These are phyloP conservation scores for Phoebastria nigripes DNA, from an alignment of 2,797 vertebrate genomes.

Conservation along the genomic window DNA sequence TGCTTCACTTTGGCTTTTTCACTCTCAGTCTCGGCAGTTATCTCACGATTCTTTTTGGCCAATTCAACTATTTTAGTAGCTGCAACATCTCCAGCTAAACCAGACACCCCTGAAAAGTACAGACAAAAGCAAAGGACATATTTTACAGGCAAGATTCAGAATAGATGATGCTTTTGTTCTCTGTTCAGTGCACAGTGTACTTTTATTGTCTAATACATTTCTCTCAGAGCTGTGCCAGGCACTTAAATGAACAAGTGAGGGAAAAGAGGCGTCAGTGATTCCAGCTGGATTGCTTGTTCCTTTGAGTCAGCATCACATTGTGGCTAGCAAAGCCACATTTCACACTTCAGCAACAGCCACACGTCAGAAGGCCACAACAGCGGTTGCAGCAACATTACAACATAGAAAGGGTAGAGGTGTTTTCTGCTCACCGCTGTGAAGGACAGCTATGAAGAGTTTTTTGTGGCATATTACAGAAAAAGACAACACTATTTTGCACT, in stretches of 20 bases:
- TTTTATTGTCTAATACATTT: background rate
- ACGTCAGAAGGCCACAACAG: background rate
- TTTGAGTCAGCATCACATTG: background rate
- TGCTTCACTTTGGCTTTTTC: constrained; percentile 84
- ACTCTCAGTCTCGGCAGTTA: constrained; percentile 81
- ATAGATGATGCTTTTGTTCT: background rate
- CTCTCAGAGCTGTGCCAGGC: constrained; percentile 36
- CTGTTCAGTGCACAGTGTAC: background rate
- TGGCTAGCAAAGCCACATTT: background rate
- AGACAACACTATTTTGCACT: background rate
- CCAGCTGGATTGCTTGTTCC: background rate
- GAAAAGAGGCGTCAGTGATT: background rate
- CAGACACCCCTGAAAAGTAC: constrained; percentile 74
- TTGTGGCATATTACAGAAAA: background rate
- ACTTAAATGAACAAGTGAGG: background rate
- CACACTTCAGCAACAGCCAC: background rate
- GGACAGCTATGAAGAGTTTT: background rate
- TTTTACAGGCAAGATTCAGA: background rate
- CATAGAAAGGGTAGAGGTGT: background rate
- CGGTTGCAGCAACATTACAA: accelerated
- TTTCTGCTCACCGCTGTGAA: background rate
- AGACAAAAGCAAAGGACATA: background rate
- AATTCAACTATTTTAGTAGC: constrained; percentile 92
- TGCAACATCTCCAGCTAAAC: constrained; percentile 83
- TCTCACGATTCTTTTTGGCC: constrained; percentile 87